Conservation (phyloP, 1,140 invertebrate genomes). For the Eufriesea mexicana region DNA sequence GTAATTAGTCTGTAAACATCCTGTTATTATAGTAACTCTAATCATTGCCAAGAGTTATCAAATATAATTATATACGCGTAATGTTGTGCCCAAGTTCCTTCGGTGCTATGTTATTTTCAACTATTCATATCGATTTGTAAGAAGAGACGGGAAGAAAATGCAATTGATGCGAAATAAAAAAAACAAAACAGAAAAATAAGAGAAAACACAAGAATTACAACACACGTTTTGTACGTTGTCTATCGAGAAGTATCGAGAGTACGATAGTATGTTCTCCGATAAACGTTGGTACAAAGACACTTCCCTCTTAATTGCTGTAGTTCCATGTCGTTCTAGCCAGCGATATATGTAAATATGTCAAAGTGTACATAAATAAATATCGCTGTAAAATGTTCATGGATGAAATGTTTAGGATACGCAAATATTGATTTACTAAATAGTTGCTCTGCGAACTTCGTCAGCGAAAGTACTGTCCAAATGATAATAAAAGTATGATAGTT, state of each 20-base stretch:
- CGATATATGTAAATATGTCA: conserved; percentile 44
- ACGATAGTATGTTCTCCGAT: conserved; percentile 15
- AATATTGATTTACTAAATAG: conserved; percentile 36
- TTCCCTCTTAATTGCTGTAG: conserved; percentile 56
- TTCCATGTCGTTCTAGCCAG: conserved; percentile 17
- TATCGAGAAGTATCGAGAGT: conserved; percentile 31
- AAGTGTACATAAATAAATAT: conserved; percentile 53
- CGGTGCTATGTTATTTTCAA: conserved; percentile 53
- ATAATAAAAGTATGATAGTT: conserved; percentile 36
- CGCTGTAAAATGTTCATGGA: conserved; percentile 37
- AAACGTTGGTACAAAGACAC: conserved; percentile 55
- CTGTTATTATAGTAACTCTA: conserved; percentile 50
- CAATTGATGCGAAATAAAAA: background rate
- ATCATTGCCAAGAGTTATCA: conserved; percentile 56
- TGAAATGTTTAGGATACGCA: conserved; percentile 14
- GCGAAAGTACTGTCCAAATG: conserved; percentile 21
- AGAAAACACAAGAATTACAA: background rate
- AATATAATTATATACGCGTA: conserved; percentile 43
- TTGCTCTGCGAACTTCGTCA: conserved; percentile 42
- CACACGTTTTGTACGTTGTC: conserved; percentile 48
- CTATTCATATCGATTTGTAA: conserved; percentile 38
- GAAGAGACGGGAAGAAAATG: background rate
- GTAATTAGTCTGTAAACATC: conserved; percentile 46
- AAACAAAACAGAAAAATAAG: background rate
- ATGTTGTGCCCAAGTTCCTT: conserved; percentile 59